Evolutionary conservation across 2,888 invertebrate species (phyloP), one percentile per base, ranked within the genome.

Genomic region (Notodonta ziczac): DNA sequence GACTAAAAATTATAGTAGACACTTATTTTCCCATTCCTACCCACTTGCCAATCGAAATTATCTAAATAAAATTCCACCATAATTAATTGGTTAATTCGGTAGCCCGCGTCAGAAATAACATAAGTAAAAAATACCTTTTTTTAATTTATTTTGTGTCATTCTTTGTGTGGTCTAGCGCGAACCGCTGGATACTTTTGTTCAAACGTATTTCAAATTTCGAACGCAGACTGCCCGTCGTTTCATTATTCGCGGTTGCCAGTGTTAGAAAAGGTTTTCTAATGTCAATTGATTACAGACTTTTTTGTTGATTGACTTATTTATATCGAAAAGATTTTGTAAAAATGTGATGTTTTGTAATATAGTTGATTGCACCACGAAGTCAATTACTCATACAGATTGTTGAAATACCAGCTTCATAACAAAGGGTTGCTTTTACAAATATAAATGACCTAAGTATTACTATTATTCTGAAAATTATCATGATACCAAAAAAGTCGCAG

Each of bases 201-300:
- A 78, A 81, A 82, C 83, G 82, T 85, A 81, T 88, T 90, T 91
- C 84, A 82, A 91, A 91, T 89, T 89, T 85, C 75, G 86, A 91
- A 90, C 81, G 86, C 74, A 74, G 87, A 80, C 85, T 76, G 85
- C 90, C 93, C 87, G 93, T 81, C 67, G 93, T 82, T 87, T 82
- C 82, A 85, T 91, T 92, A 89, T 91, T 89, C 84, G 90, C 86
- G 89, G 89, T 83, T 89, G 90, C 85, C 82, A 84, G 84, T 83
- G 85, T 86, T 83, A 88, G 89, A 89, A 89, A 86, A 77, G 65
- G 75, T 72, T 84, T 77, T 82, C 84, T 87, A 85, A 82, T 78
- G 76, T 83, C 83, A 86, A 86, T 89, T 84, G 84, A 86, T 86
- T 84, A 76, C 70, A 75, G 68, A 74, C 72, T 74, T 83, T 84